These are phyloP conservation scores for Coenonympha arcania DNA, from an alignment of 2,888 invertebrate species.

Conservation along the genomic window DNA sequence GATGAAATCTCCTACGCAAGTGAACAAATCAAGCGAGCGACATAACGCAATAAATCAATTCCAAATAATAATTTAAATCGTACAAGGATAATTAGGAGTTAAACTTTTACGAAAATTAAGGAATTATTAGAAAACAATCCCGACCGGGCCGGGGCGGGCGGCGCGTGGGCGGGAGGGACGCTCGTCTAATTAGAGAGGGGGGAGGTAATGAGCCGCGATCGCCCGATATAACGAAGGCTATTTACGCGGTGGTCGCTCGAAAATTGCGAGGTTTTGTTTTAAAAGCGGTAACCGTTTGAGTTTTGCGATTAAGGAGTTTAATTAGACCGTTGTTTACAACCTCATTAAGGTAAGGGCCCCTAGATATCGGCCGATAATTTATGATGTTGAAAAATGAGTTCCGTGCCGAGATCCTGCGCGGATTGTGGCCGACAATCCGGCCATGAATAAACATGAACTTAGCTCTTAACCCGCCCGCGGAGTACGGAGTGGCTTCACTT, in stretches of 20 bases:
- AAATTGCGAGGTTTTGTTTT: slow-evolving; percentile 74
- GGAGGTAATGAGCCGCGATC: slow-evolving; percentile 73
- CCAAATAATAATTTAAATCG: slow-evolving; percentile 29
- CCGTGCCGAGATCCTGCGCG: slow-evolving; percentile 50
- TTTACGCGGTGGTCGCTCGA: slow-evolving; percentile 71
- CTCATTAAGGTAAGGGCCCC: slow-evolving; percentile 64
- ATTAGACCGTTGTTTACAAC: slow-evolving; percentile 75
- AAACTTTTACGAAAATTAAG: slow-evolving; percentile 62
- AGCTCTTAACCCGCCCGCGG: slow-evolving; percentile 27
- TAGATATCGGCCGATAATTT: slow-evolving; percentile 68
- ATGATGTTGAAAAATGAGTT: slow-evolving; percentile 70
- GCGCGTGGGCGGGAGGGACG: slow-evolving; percentile 46
- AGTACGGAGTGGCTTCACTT: slow-evolving; percentile 23
- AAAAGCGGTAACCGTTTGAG: slow-evolving; percentile 73
- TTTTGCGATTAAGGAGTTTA: slow-evolving; percentile 75
- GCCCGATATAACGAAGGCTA: slow-evolving; percentile 71
- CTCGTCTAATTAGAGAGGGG: slow-evolving; percentile 67
- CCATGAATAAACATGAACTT: slow-evolving; percentile 53
- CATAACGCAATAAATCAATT: slow-evolving; percentile 16
- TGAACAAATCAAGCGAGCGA: slow-evolving; percentile 1
- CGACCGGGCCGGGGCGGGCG: slow-evolving; percentile 37
- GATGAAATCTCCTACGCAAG: no score
- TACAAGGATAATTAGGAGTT: slow-evolving; percentile 55
- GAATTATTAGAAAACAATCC: slow-evolving; percentile 73
- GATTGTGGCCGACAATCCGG: slow-evolving; percentile 32